Evolutionary conservation across 35 echinoderm and acorn worm species (phyloP).

Genomic region (Acanthaster planci): DNA sequence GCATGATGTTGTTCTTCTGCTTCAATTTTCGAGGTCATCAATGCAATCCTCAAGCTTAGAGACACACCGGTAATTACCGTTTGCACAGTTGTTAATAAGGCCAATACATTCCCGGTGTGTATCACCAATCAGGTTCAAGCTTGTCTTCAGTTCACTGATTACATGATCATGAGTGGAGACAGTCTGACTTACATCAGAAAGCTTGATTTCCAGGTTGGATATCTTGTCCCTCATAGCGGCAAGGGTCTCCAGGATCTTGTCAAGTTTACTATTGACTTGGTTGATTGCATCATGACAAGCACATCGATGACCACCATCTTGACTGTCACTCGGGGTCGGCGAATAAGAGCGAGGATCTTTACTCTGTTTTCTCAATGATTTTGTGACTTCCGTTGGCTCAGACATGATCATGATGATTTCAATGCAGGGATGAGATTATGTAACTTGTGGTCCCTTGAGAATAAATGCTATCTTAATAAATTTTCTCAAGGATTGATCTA

Average conservation of each 20-base stretch:
- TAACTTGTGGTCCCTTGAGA: background rate
- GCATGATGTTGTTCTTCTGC: too few relatives aligned
- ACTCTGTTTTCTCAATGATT: background rate
- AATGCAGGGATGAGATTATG: background rate
- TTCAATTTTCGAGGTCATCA: too few relatives aligned
- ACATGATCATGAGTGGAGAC: too few relatives aligned
- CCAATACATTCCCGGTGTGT: too few relatives aligned
- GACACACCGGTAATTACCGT: too few relatives aligned
- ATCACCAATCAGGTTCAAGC: too few relatives aligned
- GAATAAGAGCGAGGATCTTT: too few relatives aligned
- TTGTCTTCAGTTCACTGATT: too few relatives aligned
- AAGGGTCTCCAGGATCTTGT: background rate
- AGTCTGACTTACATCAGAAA: background rate
- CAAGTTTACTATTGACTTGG: too few relatives aligned
- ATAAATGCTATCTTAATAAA: background rate
- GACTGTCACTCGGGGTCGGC: background rate
- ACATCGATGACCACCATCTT: background rate
- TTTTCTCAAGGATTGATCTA: background rate
- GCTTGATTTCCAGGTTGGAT: too few relatives aligned
- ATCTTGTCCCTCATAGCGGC: background rate
- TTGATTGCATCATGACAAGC: background rate
- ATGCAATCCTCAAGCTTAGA: too few relatives aligned
- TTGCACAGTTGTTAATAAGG: too few relatives aligned
- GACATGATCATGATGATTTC: background rate
- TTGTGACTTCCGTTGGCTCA: background rate